Conservation (phyloP, 2,797 vertebrate genomes). For the Ptychobarbus kaznakovi region DNA sequence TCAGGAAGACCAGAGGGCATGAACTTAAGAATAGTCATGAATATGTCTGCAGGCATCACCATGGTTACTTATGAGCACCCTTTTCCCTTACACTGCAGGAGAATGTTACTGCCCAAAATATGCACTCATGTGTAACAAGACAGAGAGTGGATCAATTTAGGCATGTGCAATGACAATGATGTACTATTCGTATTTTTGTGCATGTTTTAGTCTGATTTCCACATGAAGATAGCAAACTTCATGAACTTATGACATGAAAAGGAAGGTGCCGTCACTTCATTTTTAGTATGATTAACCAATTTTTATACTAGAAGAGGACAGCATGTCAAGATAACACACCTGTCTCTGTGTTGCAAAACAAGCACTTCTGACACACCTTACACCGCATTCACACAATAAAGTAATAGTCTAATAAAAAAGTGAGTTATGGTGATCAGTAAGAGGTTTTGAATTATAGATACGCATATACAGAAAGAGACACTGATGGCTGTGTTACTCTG, state of each 20-base stretch:
- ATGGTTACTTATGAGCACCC: constrained; percentile 15
- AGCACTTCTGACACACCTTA: background rate
- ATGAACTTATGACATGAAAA: background rate
- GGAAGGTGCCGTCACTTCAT: constrained; percentile 26
- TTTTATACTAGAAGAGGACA: constrained; percentile 19
- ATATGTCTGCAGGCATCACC: constrained; percentile 27
- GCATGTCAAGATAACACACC: background rate
- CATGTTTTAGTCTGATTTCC: background rate
- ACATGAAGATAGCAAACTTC: background rate
- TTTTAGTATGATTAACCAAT: constrained; percentile 21
- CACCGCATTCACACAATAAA: background rate
- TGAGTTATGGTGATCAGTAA: background rate
- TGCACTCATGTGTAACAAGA: background rate
- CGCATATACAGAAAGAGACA: background rate
- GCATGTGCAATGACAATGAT: background rate
- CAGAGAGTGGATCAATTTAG: background rate
- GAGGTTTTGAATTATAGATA: background rate
- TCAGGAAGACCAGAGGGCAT: background rate
- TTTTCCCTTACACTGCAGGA: background rate
- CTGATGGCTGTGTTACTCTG: background rate
- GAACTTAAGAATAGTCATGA: constrained; percentile 4
- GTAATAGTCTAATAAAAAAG: constrained; percentile 1
- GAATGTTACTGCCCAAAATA: background rate
- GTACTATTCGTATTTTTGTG: background rate
- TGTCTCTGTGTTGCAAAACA: background rate